Percentiles rank a stretch among this genome's conserved stretches.
Conservation (phyloP, 2,113 vertebrate species). For the Dipodomys merriami region DNA sequence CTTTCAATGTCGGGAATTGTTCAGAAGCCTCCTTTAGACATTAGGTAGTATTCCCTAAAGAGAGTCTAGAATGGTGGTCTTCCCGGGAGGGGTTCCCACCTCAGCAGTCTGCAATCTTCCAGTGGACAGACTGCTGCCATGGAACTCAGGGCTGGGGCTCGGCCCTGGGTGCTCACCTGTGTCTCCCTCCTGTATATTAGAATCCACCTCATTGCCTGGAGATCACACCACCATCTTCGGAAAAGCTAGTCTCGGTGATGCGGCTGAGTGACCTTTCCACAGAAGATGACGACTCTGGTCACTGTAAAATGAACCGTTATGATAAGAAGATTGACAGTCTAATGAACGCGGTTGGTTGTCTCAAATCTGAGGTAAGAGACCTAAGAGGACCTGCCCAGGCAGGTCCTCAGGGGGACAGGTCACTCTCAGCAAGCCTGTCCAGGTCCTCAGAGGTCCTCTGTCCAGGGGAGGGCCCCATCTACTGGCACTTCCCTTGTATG, state of each 20-base stretch:
- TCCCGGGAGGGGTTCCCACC: neutral
- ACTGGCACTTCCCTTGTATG: neutral
- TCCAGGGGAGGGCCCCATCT: neutral
- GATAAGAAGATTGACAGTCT: constrained; percentile 93
- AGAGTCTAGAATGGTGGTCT: too few relatives aligned
- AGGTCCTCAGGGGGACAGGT: neutral
- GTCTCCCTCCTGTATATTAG: constrained; percentile 79
- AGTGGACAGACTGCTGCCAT: neutral
- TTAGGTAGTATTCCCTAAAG: neutral
- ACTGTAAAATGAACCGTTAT: constrained; percentile 90
- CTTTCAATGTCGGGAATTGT: constrained; percentile 32
- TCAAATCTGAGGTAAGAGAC: constrained; percentile 90
- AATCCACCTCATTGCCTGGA: constrained; percentile 89
- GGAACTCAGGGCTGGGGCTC: neutral
- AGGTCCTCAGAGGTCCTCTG: neutral
- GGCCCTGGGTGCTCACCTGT: neutral
- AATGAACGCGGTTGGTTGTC: constrained; percentile 90
- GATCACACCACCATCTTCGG: constrained; percentile 86
- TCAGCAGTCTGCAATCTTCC: neutral
- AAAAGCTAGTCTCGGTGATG: constrained; percentile 86
- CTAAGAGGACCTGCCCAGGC: neutral
- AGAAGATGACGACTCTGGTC: constrained; percentile 90
- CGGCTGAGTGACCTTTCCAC: constrained; percentile 92
- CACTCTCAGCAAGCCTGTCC: neutral
- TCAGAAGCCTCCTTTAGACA: neutral